Conservation (phyloP, 1,140 invertebrate genomes). For the Bombus turneri region DNA sequence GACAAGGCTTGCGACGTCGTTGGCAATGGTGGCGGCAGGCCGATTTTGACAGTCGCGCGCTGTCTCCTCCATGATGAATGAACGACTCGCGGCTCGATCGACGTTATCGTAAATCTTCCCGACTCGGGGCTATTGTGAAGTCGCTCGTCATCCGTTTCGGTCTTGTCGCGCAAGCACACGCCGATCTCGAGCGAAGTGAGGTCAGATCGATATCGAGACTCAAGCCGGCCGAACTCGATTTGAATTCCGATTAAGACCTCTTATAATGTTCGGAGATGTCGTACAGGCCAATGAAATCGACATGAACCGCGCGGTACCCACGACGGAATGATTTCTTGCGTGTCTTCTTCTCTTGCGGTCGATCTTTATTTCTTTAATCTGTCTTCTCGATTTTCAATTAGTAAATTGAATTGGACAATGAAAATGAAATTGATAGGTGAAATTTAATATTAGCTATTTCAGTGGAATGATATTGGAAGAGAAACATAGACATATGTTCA, state of each 20-base stretch:
- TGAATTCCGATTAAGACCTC: conserved; percentile 55
- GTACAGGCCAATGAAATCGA: conserved; percentile 33
- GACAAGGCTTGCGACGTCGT: conserved; percentile 17
- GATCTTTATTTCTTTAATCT: background rate
- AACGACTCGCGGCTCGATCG: conserved; percentile 66
- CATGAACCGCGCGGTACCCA: background rate
- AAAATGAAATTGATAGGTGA: background rate
- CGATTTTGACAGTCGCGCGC: conserved; percentile 61
- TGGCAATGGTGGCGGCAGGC: background rate
- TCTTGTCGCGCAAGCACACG: conserved; percentile 49
- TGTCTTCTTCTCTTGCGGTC: background rate
- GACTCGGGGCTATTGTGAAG: conserved; percentile 63
- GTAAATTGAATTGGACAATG: background rate
- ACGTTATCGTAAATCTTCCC: conserved; percentile 68
- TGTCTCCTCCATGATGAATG: conserved; percentile 61
- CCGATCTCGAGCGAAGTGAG: conserved; percentile 61
- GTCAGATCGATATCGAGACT: conserved; percentile 65
- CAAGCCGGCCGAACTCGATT: conserved; percentile 46
- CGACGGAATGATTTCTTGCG: background rate
- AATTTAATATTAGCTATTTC: background rate
- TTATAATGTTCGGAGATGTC: conserved; percentile 38
- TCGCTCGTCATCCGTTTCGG: conserved; percentile 56
- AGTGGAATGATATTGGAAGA: background rate
- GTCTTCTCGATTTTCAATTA: background rate
- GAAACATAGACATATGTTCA: background rate